Conservation (phyloP, 1,140 invertebrate species). For the Procambarus virginalis region DNA sequence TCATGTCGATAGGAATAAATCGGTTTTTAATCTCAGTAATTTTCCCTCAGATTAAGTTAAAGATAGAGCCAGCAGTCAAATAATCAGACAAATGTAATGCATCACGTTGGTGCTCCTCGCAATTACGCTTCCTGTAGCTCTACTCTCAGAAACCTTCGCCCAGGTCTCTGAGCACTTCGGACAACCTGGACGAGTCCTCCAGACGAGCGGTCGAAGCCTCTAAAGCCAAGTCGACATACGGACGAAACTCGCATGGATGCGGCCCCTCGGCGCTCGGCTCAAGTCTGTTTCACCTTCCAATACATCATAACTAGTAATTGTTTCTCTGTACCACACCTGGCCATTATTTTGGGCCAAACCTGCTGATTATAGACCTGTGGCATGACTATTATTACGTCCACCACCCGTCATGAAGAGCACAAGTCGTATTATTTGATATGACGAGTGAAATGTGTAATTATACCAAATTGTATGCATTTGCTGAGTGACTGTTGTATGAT, state of each 20-base stretch:
- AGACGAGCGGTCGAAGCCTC: not conserved
- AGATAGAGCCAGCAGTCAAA: conserved; percentile 62
- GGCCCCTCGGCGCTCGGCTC: not conserved
- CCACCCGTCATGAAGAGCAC: conserved; percentile 56
- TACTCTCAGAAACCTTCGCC: conserved; percentile 37
- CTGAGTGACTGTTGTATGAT: conserved; percentile 63
- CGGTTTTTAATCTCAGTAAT: conserved; percentile 58
- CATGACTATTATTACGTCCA: conserved; percentile 58
- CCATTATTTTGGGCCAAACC: conserved; percentile 47
- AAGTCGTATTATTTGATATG: conserved; percentile 67
- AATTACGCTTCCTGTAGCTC: conserved; percentile 60
- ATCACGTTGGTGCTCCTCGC: conserved; percentile 51
- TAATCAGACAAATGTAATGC: conserved; percentile 65
- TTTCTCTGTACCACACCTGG: conserved; percentile 48
- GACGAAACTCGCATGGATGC: conserved; percentile 5
- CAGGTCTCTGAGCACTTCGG: not conserved
- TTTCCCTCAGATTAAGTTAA: conserved; percentile 58
- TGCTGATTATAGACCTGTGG: conserved; percentile 39
- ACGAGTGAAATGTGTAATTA: conserved; percentile 67
- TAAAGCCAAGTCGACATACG: not conserved
- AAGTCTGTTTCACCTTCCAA: conserved; percentile 17
- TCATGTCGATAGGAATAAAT: conserved; percentile 55
- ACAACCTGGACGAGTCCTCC: not conserved
- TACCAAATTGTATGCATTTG: conserved; percentile 63
- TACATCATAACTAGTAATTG: conserved; percentile 62